Conservation (phyloP, 2,113 vertebrate genomes). For the Tiliqua scincoides region DNA sequence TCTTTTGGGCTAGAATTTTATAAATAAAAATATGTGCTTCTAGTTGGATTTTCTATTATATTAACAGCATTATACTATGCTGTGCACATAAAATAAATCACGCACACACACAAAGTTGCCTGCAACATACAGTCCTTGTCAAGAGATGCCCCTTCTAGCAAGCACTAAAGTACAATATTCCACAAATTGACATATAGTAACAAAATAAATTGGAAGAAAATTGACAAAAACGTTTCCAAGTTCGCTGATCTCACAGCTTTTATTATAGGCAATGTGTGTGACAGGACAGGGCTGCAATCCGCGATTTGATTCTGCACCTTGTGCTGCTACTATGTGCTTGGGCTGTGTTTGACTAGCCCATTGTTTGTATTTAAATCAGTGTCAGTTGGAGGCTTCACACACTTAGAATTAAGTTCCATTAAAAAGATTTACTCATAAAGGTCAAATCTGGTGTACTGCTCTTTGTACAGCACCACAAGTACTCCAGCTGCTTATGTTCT, state of each 20-base stretch:
- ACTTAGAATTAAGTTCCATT: not conserved
- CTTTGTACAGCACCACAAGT: not conserved
- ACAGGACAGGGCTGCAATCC: not conserved
- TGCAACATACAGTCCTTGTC: too few relatives aligned
- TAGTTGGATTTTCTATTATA: not conserved
- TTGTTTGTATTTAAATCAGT: not conserved
- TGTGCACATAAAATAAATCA: not conserved
- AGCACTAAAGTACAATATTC: not conserved
- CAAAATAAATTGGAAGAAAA: conserved; percentile 6
- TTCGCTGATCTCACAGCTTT: not conserved
- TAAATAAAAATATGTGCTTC: not conserved
- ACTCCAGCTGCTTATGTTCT: not conserved
- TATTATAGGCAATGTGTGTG: not conserved
- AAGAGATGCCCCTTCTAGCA: not conserved
- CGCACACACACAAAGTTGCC: too few relatives aligned
- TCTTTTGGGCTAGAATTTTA: too few relatives aligned
- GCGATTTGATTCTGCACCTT: not conserved
- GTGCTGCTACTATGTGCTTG: not conserved
- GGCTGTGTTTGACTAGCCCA: too few relatives aligned
- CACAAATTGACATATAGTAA: conserved; percentile 4
- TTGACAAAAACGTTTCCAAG: not conserved
- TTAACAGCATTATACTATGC: not conserved
- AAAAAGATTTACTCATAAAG: not conserved
- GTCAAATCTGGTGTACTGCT: not conserved
- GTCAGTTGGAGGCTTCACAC: not conserved